Conservation (phyloP, 2,113 vertebrate species). For the Xiphophorus maculatus region DNA sequence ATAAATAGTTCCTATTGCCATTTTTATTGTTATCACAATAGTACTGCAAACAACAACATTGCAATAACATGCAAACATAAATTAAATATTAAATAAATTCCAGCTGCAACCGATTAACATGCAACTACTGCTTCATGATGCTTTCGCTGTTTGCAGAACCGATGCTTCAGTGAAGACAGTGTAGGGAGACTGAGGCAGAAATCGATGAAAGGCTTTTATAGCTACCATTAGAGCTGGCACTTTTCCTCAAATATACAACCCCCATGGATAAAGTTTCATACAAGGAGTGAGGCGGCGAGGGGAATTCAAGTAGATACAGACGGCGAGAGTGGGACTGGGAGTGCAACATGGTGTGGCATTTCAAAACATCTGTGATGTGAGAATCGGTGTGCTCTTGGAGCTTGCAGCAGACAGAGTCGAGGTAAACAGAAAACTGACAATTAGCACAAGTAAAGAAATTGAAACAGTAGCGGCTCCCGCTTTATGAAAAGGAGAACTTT, state of each 20-base stretch:
- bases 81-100: background rate
- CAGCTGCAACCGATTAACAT: background rate
- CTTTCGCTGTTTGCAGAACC: slow-evolving; percentile 6
- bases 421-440: background rate
- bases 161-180: slow-evolving; percentile 16
- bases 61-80: background rate
- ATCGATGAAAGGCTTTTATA: slow-evolving; percentile 61
- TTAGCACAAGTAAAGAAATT: background rate
- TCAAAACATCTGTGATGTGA: slow-evolving; percentile 27
- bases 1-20: no score
- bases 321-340: slow-evolving; percentile 17
- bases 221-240: slow-evolving; percentile 49
- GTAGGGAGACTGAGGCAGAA: slow-evolving; percentile 29
- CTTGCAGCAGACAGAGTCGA: background rate
- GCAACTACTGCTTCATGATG: slow-evolving; percentile 8
- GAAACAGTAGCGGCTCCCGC: background rate
- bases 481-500: background rate
- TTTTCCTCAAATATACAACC: slow-evolving; percentile 34
- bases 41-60: no score
- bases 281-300: slow-evolving; percentile 11
- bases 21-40: no score
- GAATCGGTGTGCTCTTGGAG: background rate
- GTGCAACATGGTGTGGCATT: slow-evolving; percentile 28
- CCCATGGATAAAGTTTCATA: slow-evolving; percentile 50
- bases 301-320: slow-evolving; percentile 14